These are phyloP conservation scores for Pampusana beccarii DNA, from an alignment of 2,113 vertebrate species.

Conservation along the genomic window DNA sequence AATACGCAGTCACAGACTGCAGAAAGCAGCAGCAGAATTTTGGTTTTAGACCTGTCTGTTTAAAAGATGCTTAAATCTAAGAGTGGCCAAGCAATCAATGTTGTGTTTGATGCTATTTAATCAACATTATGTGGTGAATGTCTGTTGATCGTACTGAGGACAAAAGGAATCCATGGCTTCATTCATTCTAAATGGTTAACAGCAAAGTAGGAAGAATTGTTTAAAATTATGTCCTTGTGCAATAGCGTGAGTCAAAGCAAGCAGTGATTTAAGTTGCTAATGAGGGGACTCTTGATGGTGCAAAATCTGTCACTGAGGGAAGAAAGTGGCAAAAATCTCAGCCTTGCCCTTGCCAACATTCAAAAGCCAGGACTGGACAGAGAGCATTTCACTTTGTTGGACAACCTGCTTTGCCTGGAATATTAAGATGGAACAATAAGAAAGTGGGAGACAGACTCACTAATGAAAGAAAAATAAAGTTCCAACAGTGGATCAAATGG, in stretches of 20 bases:
- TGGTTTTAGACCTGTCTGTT: neutral
- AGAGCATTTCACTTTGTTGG: neutral
- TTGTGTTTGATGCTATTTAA: neutral
- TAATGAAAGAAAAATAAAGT: neutral
- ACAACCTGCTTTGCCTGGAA: rapidly evolving
- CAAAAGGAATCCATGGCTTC: neutral
- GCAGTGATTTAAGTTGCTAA: neutral
- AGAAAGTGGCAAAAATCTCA: neutral
- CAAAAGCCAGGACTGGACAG: neutral
- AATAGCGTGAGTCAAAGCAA: neutral
- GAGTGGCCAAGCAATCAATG: neutral
- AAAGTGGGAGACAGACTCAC: neutral
- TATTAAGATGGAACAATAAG: neutral
- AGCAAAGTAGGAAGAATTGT: neutral
- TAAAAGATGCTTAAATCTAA: neutral
- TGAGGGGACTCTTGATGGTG: neutral
- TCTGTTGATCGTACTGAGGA: neutral
- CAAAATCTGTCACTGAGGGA: neutral
- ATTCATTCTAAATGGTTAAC: neutral
- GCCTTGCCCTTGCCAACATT: neutral
- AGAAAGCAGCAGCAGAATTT: neutral
- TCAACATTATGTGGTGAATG: neutral
- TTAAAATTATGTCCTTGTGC: neutral
- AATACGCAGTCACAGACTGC: neutral
- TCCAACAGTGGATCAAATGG: neutral